A percentile compares a stretch with the other conserved stretches of the same genome.
phyloP scores from a whole-genome alignment of 2,113 vertebrate genomes.

The Octodon degus region DNA sequence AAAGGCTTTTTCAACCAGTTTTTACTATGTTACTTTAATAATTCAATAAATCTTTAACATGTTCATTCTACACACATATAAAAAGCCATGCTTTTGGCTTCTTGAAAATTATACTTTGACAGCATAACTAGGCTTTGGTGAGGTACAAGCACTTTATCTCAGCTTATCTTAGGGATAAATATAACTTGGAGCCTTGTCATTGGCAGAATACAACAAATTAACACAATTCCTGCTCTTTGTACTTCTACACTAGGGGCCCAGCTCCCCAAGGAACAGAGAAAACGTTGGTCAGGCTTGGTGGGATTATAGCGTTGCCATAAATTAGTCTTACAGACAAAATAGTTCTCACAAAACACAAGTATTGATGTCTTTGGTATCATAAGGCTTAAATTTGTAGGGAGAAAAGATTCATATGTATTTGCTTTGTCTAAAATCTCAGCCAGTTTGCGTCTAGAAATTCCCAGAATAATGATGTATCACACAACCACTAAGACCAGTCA shows the following conservation, averaged over 20 bases:
- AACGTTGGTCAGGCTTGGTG: constrained; percentile 9
- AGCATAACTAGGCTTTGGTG: background rate
- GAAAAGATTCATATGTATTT: constrained; percentile 48
- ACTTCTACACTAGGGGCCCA: background rate
- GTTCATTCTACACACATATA: background rate
- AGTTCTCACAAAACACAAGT: constrained; percentile 48
- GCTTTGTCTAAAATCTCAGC: constrained; percentile 61
- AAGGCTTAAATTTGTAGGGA: constrained; percentile 62
- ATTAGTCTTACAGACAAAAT: constrained; percentile 35
- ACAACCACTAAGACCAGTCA: constrained; percentile 51
- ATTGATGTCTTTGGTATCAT: constrained; percentile 58
- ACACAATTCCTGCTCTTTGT: constrained; percentile 51
- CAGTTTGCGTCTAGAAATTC: constrained; percentile 62
- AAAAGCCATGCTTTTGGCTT: constrained; percentile 12
- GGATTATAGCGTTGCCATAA: constrained; percentile 64
- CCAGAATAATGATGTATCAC: constrained; percentile 45
- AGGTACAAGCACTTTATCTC: constrained; percentile 53
- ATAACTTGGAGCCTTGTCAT: constrained; percentile 66
- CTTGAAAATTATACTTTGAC: constrained; percentile 61
- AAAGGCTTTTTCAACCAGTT: constrained; percentile 45
- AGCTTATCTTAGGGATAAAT: constrained; percentile 56
- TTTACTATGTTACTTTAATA: constrained; percentile 20
- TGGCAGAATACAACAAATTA: background rate
- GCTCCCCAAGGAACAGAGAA: constrained; percentile 40
- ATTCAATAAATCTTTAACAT: constrained; percentile 51